Evolutionary conservation across 2,797 vertebrate genomes (phyloP).

Genomic region (Margarornis squamiger): DNA sequence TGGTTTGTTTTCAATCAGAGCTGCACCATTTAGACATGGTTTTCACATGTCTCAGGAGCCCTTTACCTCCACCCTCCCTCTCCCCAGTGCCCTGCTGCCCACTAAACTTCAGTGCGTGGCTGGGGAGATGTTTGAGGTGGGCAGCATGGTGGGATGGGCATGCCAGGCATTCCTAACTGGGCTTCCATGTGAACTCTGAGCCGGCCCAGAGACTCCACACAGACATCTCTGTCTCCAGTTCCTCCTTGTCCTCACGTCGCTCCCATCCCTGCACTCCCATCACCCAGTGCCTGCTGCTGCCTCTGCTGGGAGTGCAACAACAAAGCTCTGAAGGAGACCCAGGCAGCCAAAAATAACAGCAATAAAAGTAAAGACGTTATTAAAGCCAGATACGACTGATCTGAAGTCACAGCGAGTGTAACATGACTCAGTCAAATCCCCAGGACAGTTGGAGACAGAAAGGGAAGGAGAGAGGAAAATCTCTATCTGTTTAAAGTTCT

Average conservation of each 20-base stretch:
- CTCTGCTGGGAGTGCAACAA: constrained; percentile 40
- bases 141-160: not conserved
- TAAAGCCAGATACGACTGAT: constrained; percentile 76
- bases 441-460: constrained; percentile 65
- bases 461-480: constrained; percentile 33
- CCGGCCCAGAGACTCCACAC: not conserved
- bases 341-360: constrained; percentile 67
- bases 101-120: not conserved
- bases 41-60: not conserved
- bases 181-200: not conserved
- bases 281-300: not conserved
- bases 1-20: not conserved
- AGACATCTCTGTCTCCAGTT: not conserved
- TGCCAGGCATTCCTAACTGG: not conserved
- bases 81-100: not conserved
- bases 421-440: constrained; percentile 71
- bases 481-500: constrained; percentile 71
- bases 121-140: not conserved
- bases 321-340: constrained; percentile 36
- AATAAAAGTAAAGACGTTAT: constrained; percentile 75
- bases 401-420: constrained; percentile 74
- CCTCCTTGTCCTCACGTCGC: not conserved
- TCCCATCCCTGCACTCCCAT: not conserved
- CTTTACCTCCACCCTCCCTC: not conserved
- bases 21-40: not conserved